Evolutionary conservation across 2,888 invertebrate genomes (phyloP), one percentile per base, ranked within the genome.

Genomic region (Cheilosia pagana): DNA sequence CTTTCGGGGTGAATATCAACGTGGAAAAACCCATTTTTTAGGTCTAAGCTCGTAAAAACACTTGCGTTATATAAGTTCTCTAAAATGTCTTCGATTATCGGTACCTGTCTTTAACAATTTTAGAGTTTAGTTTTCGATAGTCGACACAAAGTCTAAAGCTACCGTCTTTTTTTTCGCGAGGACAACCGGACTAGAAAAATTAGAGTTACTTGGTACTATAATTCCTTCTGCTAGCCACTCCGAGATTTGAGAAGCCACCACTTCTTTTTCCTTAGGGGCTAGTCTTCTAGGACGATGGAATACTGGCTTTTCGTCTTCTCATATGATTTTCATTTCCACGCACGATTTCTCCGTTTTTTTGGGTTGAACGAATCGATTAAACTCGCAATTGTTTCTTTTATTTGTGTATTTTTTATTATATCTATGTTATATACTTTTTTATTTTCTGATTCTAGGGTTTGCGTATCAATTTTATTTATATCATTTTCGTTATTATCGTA

Each of bases 201-300:
- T 62, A 0, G 88, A 88, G 76, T n/a, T n/a, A n/a, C n/a, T n/a
- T n/a, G n/a, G n/a, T n/a, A n/a, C n/a, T n/a, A n/a, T n/a, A n/a
- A n/a, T 81, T n/a, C 86, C 59, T 12, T 88, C 81, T 1, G 86
- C 50, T 12, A 89, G 19, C 89, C 90, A 90, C 28, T 70, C 62
- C 2, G 86, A 59, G n/a, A 91, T 81, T 83, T 88, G 88, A 3
- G 68, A 52, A 16, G 89, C 86, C 0, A 90, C 88, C 59, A 82
- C 78, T 2, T 78, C 48, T 25, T 87, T 88, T 62, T 89, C 89
- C 5, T n/a, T n/a, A n/a, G n/a, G n/a, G n/a, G n/a, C n/a, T n/a
- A n/a, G n/a, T n/a, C n/a, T n/a, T 41, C n/a, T 0, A 62, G 89
- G 88, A 31, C 83, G 57, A 41, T 88, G 81, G n/a, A 86, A 87